Conservation (phyloP, 2,797 vertebrate species). For the Ctenosaura bakeri region DNA sequence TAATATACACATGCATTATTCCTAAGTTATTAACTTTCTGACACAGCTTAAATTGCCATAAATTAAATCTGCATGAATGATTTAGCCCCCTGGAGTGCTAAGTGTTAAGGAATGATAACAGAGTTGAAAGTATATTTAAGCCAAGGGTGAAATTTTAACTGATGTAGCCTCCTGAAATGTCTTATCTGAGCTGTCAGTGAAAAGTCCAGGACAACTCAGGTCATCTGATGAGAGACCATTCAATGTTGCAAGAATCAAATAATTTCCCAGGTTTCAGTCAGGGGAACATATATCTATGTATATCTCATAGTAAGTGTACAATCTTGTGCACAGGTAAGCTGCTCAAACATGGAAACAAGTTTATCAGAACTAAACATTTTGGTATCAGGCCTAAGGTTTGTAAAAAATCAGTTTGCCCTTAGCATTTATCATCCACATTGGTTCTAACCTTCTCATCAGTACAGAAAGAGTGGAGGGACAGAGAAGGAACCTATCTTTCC, state of each 20-base stretch:
- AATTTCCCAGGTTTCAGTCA: not conserved
- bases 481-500: not conserved
- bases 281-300: too few species aligned
- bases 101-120: conserved; percentile 51
- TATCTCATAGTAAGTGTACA: not conserved
- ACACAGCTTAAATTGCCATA: conserved; percentile 72
- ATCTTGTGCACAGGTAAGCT: too few species aligned
- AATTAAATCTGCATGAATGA: conserved; percentile 65
- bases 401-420: not conserved
- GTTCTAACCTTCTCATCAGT: too few species aligned
- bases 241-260: conserved; percentile 41
- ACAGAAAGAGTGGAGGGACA: not conserved
- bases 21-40: conserved; percentile 74
- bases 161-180: conserved; percentile 56
- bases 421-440: too few species aligned
- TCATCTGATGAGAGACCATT: conserved; percentile 29
- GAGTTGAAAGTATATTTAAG: conserved; percentile 48
- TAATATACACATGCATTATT: conserved; percentile 74
- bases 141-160: conserved; percentile 57
- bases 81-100: conserved; percentile 58
- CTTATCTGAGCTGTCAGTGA: conserved; percentile 34
- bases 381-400: not conserved
- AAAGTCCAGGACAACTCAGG: conserved; percentile 40
- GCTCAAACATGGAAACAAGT: not conserved
- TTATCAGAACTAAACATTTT: not conserved